Evolutionary conservation across 35 echinoderm and acorn worm genomes (phyloP).

Genomic region (Lytechinus pictus): DNA sequence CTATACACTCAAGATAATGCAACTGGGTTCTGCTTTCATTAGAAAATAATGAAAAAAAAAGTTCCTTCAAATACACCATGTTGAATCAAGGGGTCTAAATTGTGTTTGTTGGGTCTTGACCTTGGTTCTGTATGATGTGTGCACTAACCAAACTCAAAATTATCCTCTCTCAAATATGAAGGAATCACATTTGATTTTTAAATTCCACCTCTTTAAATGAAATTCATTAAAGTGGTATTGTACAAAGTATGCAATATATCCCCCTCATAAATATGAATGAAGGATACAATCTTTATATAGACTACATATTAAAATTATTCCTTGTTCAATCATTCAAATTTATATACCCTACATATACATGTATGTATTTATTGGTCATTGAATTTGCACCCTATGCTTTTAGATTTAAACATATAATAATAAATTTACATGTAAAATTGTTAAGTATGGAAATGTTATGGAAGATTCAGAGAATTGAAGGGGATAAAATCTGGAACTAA

Average conservation of each 20-base stretch:
- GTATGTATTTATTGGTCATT: background rate
- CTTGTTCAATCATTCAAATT: too few species aligned
- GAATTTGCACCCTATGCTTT: background rate
- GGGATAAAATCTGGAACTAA: too few species aligned
- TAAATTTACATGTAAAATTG: background rate
- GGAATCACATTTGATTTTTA: background rate
- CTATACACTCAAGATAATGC: slow-evolving; percentile 37
- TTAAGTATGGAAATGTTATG: background rate
- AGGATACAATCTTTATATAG: background rate
- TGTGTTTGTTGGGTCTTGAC: slow-evolving; percentile 19
- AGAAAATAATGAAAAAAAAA: background rate
- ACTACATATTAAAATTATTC: background rate
- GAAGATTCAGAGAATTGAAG: background rate
- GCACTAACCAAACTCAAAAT: background rate
- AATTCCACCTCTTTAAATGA: background rate
- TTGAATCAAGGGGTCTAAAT: slow-evolving; percentile 20
- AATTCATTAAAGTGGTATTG: background rate
- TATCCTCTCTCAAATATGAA: background rate
- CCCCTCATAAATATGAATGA: background rate
- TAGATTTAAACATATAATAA: too few species aligned
- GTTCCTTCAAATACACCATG: background rate
- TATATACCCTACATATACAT: too few species aligned
- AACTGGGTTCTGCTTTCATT: slow-evolving; percentile 11
- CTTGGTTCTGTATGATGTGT: background rate
- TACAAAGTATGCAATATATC: background rate